Conservation (phyloP, 2,113 vertebrate species). For the Aptenodytes forsteri region DNA sequence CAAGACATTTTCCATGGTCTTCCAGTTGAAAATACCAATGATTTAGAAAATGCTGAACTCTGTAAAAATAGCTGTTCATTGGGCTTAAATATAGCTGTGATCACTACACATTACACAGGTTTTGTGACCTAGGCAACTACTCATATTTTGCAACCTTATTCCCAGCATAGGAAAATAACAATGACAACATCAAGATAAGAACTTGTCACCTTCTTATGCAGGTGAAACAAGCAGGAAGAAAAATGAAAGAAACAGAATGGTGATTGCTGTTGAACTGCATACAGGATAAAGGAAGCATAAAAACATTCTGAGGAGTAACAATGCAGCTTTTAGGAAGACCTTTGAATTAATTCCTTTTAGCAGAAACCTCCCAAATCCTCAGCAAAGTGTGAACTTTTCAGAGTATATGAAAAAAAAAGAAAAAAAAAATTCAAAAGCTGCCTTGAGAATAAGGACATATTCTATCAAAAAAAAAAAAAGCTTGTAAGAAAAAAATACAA, state of each 20-base stretch:
- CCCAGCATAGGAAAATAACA: neutral
- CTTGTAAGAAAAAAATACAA: neutral
- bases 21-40: neutral
- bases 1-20: neutral
- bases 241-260: neutral
- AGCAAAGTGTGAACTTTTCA: neutral
- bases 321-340: neutral
- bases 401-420: neutral
- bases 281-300: neutral
- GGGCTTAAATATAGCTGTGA: neutral
- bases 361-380: neutral
- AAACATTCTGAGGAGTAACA: neutral
- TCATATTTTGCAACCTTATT: neutral
- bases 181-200: neutral
- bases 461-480: neutral
- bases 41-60: neutral
- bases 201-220: neutral
- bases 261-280: neutral
- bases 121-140: neutral
- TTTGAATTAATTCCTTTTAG: neutral
- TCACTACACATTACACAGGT: neutral
- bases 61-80: neutral
- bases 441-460: neutral
- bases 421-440: neutral
- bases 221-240: neutral